Evolutionary conservation across 2,888 invertebrate genomes (phyloP).

Genomic region (Acanthopleura granulata): DNA sequence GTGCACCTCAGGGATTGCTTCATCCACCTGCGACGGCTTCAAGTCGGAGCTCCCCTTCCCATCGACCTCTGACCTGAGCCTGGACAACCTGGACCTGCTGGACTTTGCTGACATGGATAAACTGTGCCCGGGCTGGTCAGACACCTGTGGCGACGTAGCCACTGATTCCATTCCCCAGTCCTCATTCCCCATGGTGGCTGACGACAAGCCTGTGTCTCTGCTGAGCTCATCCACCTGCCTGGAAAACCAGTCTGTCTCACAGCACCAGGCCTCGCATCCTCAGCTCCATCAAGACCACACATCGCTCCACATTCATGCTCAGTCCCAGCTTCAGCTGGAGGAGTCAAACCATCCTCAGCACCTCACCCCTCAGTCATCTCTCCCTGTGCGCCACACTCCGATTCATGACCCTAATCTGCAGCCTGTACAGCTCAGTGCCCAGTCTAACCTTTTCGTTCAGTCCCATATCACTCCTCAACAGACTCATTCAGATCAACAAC

Average conservation of each 20-base stretch:
- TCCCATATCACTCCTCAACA: too few relatives aligned
- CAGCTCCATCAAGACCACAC: background rate
- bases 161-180: constrained; percentile 23
- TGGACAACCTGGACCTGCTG: constrained; percentile 56
- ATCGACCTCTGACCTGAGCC: constrained; percentile 53
- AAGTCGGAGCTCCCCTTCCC: constrained; percentile 44
- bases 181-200: constrained; percentile 10
- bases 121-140: constrained; percentile 36
- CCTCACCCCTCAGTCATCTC: too few relatives aligned
- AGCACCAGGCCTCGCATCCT: constrained; percentile 1
- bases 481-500: background rate
- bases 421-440: too few relatives aligned
- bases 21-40: constrained; percentile 40
- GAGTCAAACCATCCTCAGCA: background rate
- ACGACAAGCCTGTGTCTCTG: constrained; percentile 16
- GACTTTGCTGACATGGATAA: constrained; percentile 60
- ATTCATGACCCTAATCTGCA: too few relatives aligned
- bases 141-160: background rate
- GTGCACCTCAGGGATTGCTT: background rate
- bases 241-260: constrained; percentile 22
- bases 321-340: background rate
- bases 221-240: constrained; percentile 29
- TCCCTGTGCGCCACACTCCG: too few relatives aligned
- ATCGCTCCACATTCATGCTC: background rate
- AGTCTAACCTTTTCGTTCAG: too few relatives aligned